Percentiles rank a stretch among this genome's conserved stretches.
phyloP scores from a whole-genome alignment of 92 coral and sea anemone genomes.

The Porites rus region DNA sequence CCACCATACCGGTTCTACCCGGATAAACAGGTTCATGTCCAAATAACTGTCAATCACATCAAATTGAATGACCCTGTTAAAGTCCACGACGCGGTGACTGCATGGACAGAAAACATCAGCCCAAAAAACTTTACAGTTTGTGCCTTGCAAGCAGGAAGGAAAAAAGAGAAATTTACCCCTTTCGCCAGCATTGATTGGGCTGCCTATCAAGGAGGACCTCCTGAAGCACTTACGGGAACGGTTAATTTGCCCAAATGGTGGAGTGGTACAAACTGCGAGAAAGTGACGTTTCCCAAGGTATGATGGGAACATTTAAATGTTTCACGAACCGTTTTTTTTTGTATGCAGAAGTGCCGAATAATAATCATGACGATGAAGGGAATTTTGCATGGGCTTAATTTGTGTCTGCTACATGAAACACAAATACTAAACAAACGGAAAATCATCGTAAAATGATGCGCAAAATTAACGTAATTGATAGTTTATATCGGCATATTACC shows the following conservation, averaged over 20 bases:
- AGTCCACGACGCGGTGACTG: slow-evolving; percentile 74
- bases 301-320: too few species aligned
- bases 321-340: too few species aligned
- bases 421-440: too few species aligned
- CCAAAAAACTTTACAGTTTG: slow-evolving; percentile 65
- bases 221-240: slow-evolving; percentile 65
- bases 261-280: slow-evolving; percentile 70
- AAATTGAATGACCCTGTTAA: too few species aligned
- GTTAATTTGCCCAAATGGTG: slow-evolving; percentile 67
- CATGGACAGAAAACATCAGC: slow-evolving; percentile 71
- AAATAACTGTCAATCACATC: slow-evolving; percentile 5
- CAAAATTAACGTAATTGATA: too few species aligned
- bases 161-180: slow-evolving; percentile 11
- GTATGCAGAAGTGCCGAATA: too few species aligned
- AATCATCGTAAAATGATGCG: too few species aligned
- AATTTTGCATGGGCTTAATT: too few species aligned
- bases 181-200: slow-evolving; percentile 63
- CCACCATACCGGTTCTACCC: slow-evolving; percentile 31
- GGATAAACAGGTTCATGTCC: slow-evolving; percentile 21
- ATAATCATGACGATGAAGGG: too few species aligned
- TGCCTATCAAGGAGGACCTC: slow-evolving; percentile 71
- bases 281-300: slow-evolving; percentile 60
- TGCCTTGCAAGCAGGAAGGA: slow-evolving; percentile 67
- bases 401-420: too few species aligned
- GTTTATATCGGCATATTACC: too few species aligned